Evolutionary conservation across 1,140 invertebrate species (phyloP), one percentile per base, ranked within the genome.

Genomic region (Microplitis demolitor): DNA sequence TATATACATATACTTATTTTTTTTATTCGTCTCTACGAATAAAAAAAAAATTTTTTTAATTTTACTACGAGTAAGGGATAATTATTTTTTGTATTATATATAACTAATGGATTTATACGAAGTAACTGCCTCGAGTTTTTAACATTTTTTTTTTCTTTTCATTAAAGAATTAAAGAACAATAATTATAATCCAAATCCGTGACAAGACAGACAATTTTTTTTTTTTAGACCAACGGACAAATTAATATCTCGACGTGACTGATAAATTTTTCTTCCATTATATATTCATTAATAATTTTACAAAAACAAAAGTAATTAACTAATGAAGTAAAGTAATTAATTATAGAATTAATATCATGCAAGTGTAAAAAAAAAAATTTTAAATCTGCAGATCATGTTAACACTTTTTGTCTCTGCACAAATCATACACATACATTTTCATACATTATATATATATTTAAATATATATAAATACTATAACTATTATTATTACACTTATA

Each of bases 371-470:
- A 9, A 45, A 45, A 45, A 9, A 6, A 5, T 45, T 45, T 8
- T 0, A 45, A 9, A 45, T 45, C 39, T 9, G 39, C 8, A 45
- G 39, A 45, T 45, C 4, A 45, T 58, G 24, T 61, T 69, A 72
- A 51, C 39, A 69, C 64, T 66, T 51, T 71, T 71, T 74, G 69
- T 74, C 74, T 77, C 72, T 70, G 66, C 39, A 72, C n/a, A 58
- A 66, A 71, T 45, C 8, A 45, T 45, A 45, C 39, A 73, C 53
- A 51, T 53, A 54, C 39, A 39, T 31, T 56, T 24, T 24, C 60
- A 62, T 33, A 24, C 60, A 34, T n/a, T 58, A 58, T 58, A 58
- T 58, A 58, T 6, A 58, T 58, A 31, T 58, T 8, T 31, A 58
- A 6, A 62, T 34, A 34, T 31, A 62, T 34, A 31, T 62, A 31